A percentile compares a stretch with the other conserved stretches of the same genome.
Conservation (phyloP, 2,113 vertebrate species). For the Psammodynastes pulverulentus region DNA sequence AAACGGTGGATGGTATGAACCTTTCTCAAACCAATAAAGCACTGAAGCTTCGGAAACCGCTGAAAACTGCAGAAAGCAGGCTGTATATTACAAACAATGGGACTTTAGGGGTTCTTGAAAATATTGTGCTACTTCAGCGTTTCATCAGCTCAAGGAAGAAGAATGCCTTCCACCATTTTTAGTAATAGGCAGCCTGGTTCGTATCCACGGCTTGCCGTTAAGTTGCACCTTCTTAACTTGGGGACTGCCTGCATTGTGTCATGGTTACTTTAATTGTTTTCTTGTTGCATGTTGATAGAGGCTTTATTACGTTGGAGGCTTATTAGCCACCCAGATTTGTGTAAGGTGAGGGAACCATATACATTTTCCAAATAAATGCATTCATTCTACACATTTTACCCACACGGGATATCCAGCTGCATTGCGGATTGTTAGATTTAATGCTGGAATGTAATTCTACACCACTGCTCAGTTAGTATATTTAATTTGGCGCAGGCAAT, state of each 20-base stretch:
- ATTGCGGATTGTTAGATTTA: neutral
- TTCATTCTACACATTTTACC: neutral
- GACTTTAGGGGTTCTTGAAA: neutral
- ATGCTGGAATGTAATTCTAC: neutral
- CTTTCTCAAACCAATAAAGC: neutral
- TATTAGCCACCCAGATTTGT: neutral
- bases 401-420: neutral
- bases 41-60: neutral
- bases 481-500: neutral
- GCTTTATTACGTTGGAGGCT: neutral
- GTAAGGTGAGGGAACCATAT: neutral
- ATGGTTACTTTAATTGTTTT: neutral
- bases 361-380: neutral
- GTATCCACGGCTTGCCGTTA: neutral
- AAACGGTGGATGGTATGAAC: neutral
- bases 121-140: neutral
- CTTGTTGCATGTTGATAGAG: neutral
- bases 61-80: neutral
- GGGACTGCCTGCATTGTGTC: neutral
- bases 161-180: neutral
- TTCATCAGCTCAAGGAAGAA: neutral
- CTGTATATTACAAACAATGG: neutral
- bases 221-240: neutral
- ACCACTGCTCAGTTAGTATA: neutral
- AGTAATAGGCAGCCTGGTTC: neutral